Base-by-base conservation (phyloP, 1,140 invertebrate genomes). In the Globodera rostochiensis region DNA sequence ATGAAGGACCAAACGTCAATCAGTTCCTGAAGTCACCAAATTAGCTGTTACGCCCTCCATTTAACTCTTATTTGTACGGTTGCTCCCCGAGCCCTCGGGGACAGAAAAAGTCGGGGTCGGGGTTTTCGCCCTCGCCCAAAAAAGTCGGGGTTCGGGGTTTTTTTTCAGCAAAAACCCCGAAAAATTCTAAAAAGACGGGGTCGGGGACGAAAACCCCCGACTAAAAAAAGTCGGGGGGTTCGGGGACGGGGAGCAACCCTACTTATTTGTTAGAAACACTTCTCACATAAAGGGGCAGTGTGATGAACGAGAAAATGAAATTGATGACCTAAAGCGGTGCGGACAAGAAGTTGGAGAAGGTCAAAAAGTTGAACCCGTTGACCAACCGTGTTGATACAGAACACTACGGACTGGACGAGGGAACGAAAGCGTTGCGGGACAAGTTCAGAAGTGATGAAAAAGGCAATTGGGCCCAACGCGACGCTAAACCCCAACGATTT, bases 401-500 rank as follows among this genome's bases (percentile, higher is more conserved):
- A 88, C 7, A 88, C 86, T 19, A 87, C 86, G 1, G 87, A 88
- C 67, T 87, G 86, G 46, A 88, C 86, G n/a, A 88, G 77, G 5
- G 86, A 87, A 36, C 86, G 86, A 49, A 79, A 87, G 6, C 80
- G 53, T 77, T 87, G 86, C 4, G 86, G 86, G 64, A 86, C 87
- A 11, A 87, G 57, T 60, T 87, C 86, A 21, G 66, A 74, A n/a
- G 86, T 88, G 11, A 87, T 88, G 84, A 87, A 87, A 70, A 83
- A 87, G 9, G 86, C 87, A 45, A 87, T 88, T 6, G 86, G 86
- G 3, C 86, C 86, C 5, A 87, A 74, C 9, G 87, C 86, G 6
- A 77, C 78, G 11, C 85, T 87, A 67, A 79, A 83, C 1, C 36
- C 1, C 36, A 36, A 36, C 36, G 36, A 2, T 36, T 36, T 36